These are phyloP conservation scores for Ammodramus savannarum DNA, from an alignment of 2,113 vertebrate species.

Conservation along the genomic window DNA sequence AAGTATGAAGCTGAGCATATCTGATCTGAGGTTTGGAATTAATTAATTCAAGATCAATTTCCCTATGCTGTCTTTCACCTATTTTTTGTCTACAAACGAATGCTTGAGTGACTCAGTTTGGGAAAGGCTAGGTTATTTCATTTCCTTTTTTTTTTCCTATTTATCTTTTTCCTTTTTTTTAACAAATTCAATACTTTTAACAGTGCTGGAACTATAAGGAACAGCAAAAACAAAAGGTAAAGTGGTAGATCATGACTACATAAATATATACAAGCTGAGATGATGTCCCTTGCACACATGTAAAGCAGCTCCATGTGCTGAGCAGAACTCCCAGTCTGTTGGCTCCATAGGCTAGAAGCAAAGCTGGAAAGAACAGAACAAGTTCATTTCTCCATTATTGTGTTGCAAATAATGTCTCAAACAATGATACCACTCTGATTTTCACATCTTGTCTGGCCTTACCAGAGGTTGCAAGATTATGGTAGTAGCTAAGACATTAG, in stretches of 20 bases:
- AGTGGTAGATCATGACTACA: neutral
- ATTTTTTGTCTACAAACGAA: neutral
- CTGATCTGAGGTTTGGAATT: conserved; percentile 1
- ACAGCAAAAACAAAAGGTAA: neutral
- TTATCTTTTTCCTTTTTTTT: fast-evolving
- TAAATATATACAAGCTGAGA: neutral
- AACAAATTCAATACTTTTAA: neutral
- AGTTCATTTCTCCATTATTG: neutral
- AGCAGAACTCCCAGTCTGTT: neutral
- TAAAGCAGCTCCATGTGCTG: conserved; percentile 3
- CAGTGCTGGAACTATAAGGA: neutral
- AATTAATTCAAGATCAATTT: conserved; percentile 25
- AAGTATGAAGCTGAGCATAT: neutral
- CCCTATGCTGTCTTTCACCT: neutral
- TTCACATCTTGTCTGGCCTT: neutral
- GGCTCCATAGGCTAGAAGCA: neutral
- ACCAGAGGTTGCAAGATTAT: neutral
- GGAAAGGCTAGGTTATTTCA: neutral
- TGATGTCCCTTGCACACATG: neutral
- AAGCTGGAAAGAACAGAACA: neutral
- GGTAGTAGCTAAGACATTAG: neutral
- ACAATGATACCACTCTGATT: neutral
- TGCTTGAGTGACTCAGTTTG: neutral
- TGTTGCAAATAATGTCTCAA: neutral
- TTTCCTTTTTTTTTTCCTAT: neutral